Evolutionary conservation across 2,888 invertebrate genomes (phyloP).

Genomic region (Meandrusa payeni): DNA sequence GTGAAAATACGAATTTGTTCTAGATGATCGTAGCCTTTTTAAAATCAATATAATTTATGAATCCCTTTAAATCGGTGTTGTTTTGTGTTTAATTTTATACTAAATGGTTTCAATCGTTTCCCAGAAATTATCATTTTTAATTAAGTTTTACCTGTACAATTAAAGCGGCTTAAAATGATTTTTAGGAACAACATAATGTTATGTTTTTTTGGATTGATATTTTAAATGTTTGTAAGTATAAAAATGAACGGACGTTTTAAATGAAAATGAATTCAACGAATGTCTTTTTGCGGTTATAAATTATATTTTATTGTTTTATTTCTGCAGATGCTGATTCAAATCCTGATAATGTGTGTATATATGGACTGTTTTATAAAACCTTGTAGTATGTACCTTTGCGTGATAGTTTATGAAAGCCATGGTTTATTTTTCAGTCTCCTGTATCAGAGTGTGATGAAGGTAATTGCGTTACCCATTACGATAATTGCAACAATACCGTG

Average conservation of each 20-base stretch:
- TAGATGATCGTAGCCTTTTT: not conserved
- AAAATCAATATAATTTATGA: not conserved
- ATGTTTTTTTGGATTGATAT: not conserved
- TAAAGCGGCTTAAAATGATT: too few relatives aligned
- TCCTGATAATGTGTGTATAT: constrained; percentile 9
- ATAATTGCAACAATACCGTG: constrained; percentile 18
- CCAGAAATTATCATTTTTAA: too few relatives aligned
- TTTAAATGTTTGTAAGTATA: constrained; percentile 13
- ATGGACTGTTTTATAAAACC: too few relatives aligned
- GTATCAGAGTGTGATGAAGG: constrained; percentile 11
- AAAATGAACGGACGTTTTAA: too few relatives aligned
- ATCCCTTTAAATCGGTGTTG: too few relatives aligned
- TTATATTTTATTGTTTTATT: constrained; percentile 1
- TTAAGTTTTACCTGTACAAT: too few relatives aligned
- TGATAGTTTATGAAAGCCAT: not conserved
- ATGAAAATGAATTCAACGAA: too few relatives aligned
- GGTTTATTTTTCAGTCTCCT: constrained; percentile 2
- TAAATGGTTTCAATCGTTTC: too few relatives aligned
- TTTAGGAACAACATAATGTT: not conserved
- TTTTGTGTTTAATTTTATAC: too few relatives aligned
- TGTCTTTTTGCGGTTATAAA: too few relatives aligned
- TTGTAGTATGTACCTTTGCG: too few relatives aligned
- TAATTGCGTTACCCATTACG: constrained; percentile 9
- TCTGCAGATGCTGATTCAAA: constrained; percentile 10
- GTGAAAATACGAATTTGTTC: constrained; percentile 7